Evolutionary conservation across 2,797 vertebrate genomes (phyloP).

Genomic region (Micromesistius poutassou): DNA sequence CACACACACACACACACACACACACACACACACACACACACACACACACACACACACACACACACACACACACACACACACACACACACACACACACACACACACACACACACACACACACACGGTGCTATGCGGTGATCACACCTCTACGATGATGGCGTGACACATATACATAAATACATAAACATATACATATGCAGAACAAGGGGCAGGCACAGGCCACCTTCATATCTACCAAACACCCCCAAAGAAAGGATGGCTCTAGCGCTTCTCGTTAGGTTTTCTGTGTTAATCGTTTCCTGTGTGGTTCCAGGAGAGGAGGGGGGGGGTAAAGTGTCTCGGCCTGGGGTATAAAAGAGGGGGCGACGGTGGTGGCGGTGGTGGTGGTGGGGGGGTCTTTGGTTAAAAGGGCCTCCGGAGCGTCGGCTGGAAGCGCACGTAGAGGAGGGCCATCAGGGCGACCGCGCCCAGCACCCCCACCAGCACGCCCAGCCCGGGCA

Average conservation of each 20-base stretch:
- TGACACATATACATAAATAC: background rate
- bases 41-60: no score
- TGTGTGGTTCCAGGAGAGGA: background rate
- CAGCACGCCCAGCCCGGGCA: slow-evolving; percentile 38
- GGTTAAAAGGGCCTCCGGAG: slow-evolving; percentile 57
- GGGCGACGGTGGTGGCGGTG: no score
- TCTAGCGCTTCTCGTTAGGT: no score
- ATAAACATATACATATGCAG: background rate
- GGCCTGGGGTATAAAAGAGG: no score
- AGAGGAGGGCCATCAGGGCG: slow-evolving; percentile 44
- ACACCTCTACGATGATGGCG: background rate
- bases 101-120: no score
- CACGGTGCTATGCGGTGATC: background rate
- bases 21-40: no score
- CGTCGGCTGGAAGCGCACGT: slow-evolving; percentile 39
- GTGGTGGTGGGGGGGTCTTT: background rate
- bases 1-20: no score
- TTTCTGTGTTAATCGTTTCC: no score
- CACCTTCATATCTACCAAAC: background rate
- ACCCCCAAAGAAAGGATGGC: background rate
- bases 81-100: no score
- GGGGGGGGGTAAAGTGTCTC: background rate
- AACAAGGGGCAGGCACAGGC: background rate
- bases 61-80: no score
- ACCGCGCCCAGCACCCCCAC: slow-evolving; percentile 30